Percentiles rank a stretch among this genome's conserved stretches.
These are phyloP conservation scores for Labeo catla DNA, from an alignment of 2,113 vertebrate species.

Conservation along the genomic window DNA sequence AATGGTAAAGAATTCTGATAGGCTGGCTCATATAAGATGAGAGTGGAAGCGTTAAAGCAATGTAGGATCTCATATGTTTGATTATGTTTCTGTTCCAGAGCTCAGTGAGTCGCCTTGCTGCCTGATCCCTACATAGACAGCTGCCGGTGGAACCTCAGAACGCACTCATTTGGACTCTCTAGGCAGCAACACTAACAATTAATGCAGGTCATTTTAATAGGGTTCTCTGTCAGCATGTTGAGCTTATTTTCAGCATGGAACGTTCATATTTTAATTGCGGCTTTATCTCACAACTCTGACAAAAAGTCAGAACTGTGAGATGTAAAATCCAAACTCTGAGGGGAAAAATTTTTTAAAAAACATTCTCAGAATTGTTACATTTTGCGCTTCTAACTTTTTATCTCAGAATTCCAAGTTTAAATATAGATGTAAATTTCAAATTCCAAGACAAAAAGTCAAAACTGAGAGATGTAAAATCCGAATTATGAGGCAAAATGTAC, in stretches of 20 bases:
- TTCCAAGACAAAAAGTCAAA: too few species aligned
- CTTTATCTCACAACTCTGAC: too few species aligned
- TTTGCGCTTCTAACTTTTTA: too few species aligned
- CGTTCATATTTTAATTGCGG: too few species aligned
- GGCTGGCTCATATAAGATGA: slow-evolving; percentile 26
- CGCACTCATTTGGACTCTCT: not conserved
- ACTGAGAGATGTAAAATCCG: too few species aligned
- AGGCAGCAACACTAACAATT: not conserved
- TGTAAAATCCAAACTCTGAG: too few species aligned
- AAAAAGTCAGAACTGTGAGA: too few species aligned
- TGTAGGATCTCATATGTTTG: not conserved
- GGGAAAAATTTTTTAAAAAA: too few species aligned
- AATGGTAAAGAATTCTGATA: slow-evolving; percentile 10
- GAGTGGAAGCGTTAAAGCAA: not conserved
- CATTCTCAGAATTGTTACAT: too few species aligned
- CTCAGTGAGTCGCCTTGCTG: not conserved
- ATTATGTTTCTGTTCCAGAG: slow-evolving; percentile 18
- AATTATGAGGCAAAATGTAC: too few species aligned
- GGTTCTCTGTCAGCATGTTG: not conserved
- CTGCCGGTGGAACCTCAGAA: not conserved
- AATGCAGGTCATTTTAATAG: not conserved
- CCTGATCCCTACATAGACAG: not conserved
- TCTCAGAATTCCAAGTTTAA: too few species aligned
- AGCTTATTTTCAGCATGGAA: not conserved
- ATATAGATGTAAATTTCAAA: too few species aligned